These are phyloP conservation scores for Noturus placidus DNA, from an alignment of 2,113 vertebrate genomes.

Conservation along the genomic window DNA sequence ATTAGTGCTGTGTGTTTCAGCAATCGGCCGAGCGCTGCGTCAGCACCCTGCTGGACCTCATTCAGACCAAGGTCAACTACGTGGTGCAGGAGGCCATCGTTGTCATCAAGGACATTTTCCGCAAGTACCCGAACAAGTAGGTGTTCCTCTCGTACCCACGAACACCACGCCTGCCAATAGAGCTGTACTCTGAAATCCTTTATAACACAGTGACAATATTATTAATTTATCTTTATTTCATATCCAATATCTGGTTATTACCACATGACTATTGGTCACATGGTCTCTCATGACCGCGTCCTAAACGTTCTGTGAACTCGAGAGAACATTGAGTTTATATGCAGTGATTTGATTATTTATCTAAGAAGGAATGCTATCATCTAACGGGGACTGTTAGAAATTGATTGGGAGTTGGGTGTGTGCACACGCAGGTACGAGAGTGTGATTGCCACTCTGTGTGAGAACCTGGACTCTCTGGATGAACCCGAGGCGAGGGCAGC, in stretches of 20 bases:
- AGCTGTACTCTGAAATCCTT: too few relatives aligned
- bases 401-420: background rate
- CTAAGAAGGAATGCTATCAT: too few relatives aligned
- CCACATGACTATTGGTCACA: too few relatives aligned
- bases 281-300: too few relatives aligned
- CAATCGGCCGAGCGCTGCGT: constrained; percentile 97
- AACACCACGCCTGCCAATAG: too few relatives aligned
- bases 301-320: too few relatives aligned
- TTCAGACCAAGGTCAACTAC: constrained; percentile 98
- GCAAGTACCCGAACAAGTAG: constrained; percentile 99
- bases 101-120: constrained; percentile 98
- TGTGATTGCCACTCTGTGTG: constrained; percentile 23
- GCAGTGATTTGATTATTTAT: too few relatives aligned
- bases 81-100: constrained; percentile 98
- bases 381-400: too few relatives aligned
- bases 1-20: constrained; percentile 62
- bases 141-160: constrained; percentile 50
- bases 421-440: constrained; percentile 5
- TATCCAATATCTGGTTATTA: too few relatives aligned
- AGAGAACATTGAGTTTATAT: too few relatives aligned
- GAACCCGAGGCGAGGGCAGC: constrained; percentile 13
- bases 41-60: constrained; percentile 93
- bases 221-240: too few relatives aligned
- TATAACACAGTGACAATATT: too few relatives aligned
- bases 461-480: constrained; percentile 25